These are phyloP conservation scores for Apteryx owenii DNA, from an alignment of 2,113 vertebrate genomes.

Conservation along the genomic window DNA sequence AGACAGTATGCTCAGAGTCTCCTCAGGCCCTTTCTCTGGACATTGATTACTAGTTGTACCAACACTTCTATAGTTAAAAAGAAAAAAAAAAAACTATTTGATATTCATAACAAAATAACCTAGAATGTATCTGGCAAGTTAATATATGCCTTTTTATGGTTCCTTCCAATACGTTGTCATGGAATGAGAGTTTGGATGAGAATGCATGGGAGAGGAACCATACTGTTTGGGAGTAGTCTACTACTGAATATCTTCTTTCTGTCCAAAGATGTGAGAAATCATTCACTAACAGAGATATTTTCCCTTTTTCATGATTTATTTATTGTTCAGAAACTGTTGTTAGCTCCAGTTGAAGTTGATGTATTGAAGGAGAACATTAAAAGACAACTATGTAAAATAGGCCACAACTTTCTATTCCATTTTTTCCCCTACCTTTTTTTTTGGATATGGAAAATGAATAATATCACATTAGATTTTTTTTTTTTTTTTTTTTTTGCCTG, in stretches of 20 bases:
- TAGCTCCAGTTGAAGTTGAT: not conserved
- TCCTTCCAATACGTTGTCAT: not conserved
- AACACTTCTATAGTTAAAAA: not conserved
- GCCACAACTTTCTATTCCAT: not conserved
- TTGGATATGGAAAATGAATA: not conserved
- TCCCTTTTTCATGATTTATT: not conserved
- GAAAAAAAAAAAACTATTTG: not conserved
- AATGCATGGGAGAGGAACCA: not conserved
- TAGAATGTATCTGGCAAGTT: not conserved
- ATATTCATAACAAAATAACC: not conserved
- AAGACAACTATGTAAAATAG: not conserved
- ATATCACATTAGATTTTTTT: not conserved
- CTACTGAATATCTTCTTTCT: not conserved
- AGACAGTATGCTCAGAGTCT: not conserved
- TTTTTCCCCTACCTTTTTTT: not conserved
- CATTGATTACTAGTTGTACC: not conserved
- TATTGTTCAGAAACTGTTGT: not conserved
- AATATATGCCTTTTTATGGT: not conserved
- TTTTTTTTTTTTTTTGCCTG: not conserved
- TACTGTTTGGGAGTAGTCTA: not conserved
- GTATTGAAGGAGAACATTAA: not conserved
- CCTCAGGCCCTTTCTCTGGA: not conserved
- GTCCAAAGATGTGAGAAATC: not conserved
- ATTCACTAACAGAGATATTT: not conserved
- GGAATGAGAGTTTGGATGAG: not conserved